phyloP scores from a whole-genome alignment of 2,888 invertebrate genomes.

The Drosophila vallismaia region DNA sequence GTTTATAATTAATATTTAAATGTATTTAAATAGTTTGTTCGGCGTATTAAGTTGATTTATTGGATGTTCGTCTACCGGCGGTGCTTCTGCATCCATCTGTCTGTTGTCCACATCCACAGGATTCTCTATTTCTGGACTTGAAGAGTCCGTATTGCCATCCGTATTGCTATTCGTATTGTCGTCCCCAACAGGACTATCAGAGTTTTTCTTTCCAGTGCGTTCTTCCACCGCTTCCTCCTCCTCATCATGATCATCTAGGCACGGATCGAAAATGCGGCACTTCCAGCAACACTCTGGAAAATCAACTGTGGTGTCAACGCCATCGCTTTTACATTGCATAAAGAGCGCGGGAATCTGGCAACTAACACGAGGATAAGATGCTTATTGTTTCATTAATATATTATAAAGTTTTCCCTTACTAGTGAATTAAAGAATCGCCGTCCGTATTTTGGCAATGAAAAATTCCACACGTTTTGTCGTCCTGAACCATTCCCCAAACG shows the following conservation, averaged over 20 bases:
- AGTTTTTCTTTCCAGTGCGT: too few relatives aligned
- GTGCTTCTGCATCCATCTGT: neutral
- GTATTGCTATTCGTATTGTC: too few relatives aligned
- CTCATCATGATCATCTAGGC: neutral
- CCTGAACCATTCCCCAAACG: neutral
- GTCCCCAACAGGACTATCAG: too few relatives aligned
- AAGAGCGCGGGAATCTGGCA: neutral
- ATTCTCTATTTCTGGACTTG: neutral
- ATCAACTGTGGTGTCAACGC: neutral
- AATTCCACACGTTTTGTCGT: neutral
- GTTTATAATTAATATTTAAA: neutral
- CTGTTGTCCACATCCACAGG: neutral
- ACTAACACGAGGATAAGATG: neutral
- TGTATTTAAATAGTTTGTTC: neutral
- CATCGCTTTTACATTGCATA: rapidly evolving
- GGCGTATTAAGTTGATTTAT: neutral
- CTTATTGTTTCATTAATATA: neutral
- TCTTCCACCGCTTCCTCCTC: too few relatives aligned
- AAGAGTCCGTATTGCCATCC: too few relatives aligned
- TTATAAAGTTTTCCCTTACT: neutral
- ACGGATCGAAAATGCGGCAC: too few relatives aligned
- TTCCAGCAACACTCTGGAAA: constrained; percentile 12
- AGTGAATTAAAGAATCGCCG: neutral
- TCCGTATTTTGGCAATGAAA: neutral
- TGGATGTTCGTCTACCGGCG: neutral